Base-by-base conservation (phyloP, 2,888 invertebrate species). In the Meganola albula region DNA sequence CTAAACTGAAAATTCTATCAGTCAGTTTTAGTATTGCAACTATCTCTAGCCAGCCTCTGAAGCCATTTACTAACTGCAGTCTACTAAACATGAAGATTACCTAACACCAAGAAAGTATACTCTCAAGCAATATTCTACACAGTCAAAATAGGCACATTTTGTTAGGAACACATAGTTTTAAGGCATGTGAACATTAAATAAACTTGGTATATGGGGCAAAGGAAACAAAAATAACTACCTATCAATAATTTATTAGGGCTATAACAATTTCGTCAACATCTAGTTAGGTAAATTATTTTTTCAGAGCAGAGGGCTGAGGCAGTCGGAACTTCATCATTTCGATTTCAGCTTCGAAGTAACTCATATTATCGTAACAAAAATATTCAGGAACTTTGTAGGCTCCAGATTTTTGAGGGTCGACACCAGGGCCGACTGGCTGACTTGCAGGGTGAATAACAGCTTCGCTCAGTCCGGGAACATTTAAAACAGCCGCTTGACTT, bases 371-470 rank as follows among this genome's bases (percentile, higher is more conserved):
- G 60, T 94, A 96, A 48, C 90, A 91, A 60, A 91, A 96, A 69
- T 96, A 97, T 79, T 96, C 96, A 0, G 95, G 94, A 42, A 94
- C 94, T 79, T 95, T 95, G 68, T 96, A 96, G 1, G 89, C 88
- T 6, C 89, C 90, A 35, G 84, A 70, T 70, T 93, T 93, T 14
- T 85, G 73, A 1, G 83, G 78, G 1, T 89, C 84, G 5, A 93
- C 93, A 24, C 90, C 91, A 13, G 93, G 93, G 8, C 92, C 92
- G n/a, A 93, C 90, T 16, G 90, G 86, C 34, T 79, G 76, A 1
- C 74, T 61, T 2, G 87, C 70, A 13, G 88, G 74, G 29, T 84
- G 85, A 1, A 91, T 79, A 29, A 89, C 87, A 18, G 88, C 88
- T 35, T 74, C 77, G 55, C 90, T 92, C 5, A 93, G 70, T 2